Evolutionary conservation across 2,888 invertebrate genomes (phyloP), one percentile per base, ranked within the genome.

Genomic region (Nomada hirtipes): DNA sequence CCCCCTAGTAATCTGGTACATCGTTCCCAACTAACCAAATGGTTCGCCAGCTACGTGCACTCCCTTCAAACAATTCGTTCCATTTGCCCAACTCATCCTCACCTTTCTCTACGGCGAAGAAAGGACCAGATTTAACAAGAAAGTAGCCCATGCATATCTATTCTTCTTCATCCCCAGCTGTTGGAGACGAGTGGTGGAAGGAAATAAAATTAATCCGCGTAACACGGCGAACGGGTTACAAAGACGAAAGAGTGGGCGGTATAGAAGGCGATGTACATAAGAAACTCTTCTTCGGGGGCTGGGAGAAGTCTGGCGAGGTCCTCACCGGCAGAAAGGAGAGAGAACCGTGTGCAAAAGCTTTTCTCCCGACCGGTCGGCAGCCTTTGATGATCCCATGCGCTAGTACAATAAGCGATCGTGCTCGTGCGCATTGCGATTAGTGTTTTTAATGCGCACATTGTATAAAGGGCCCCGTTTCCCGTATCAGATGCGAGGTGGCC

Each of bases 371-470:
- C 71, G 63, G 84, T 81, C 87, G 86, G 85, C 84, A 76, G 73
- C 86, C 91, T 91, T 91, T 91, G 91, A 91, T 86, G 90, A 82
- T 83, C 84, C 84, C 70, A 67, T 82, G 75, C 75, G 82, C 86
- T 85, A 86, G 80, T 86, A 88, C 90, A 86, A 83, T 79, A 59
- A 83, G 77, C 67, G 67, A 86, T 79, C 84, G 82, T 78, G 82
- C 87, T 86, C 86, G 86, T 81, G 81, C 88, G 83, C 88, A 90
- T 92, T 91, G 90, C 92, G 92, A 93, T 93, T 92, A 91, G 92
- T 92, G 91, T 93, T 93, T 93, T 93, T 92, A 92, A 92, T 92
- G 87, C 93, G 86, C 90, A 92, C 92, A 91, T 92, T 93, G 91
- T 93, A 89, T 85, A 89, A 90, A 77, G 72, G 20, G 84, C 89